Percentiles rank a stretch among this genome's conserved stretches.
Conservation (phyloP, 2,113 vertebrate species). For the Oceanites oceanicus region DNA sequence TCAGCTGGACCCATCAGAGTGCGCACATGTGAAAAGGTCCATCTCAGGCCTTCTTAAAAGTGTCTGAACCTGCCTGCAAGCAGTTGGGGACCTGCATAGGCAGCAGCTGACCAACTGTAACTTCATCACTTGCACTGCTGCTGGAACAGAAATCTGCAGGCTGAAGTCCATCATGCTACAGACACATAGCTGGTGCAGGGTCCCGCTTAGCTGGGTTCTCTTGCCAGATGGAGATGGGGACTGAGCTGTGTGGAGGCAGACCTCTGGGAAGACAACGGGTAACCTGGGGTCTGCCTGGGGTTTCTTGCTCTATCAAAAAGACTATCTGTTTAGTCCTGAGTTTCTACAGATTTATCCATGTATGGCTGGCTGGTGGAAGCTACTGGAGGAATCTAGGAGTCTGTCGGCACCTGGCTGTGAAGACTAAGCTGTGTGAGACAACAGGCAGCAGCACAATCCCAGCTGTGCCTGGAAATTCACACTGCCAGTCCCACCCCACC, state of each 20-base stretch:
- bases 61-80: not conserved
- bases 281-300: not conserved
- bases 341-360: not conserved
- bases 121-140: not conserved
- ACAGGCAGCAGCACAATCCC: not conserved
- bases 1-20: not conserved
- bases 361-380: not conserved
- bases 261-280: not conserved
- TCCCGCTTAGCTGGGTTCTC: not conserved
- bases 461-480: not conserved
- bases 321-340: not conserved
- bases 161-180: not conserved
- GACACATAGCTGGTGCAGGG: not conserved
- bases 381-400: not conserved
- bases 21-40: not conserved
- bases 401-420: accelerated
- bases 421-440: not conserved
- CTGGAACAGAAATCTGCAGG: not conserved
- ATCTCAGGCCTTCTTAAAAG: not conserved
- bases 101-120: not conserved
- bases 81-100: not conserved
- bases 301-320: not conserved
- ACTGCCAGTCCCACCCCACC: not conserved
- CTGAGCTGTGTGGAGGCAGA: not conserved
- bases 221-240: not conserved